Percentiles rank a stretch among this genome's conserved stretches.
Evolutionary conservation across 2,113 vertebrate genomes (phyloP).

Genomic region (Halcyon malimbica): DNA sequence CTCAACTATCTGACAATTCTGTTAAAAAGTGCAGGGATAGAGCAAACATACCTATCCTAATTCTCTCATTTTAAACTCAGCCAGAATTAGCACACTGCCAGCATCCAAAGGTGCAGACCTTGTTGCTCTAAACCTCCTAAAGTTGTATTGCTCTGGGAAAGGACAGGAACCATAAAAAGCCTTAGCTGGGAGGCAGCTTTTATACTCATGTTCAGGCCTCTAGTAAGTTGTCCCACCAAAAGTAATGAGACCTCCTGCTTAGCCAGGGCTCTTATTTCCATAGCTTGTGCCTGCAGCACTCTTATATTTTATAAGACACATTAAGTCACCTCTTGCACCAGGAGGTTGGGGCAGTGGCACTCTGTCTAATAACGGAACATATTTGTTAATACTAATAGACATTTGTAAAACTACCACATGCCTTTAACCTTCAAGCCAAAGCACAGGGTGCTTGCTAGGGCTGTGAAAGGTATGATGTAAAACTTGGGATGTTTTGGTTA

Average conservation of each 20-base stretch:
- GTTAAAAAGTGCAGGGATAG: background rate
- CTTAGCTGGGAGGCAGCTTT: constrained; percentile 52
- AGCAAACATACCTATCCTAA: background rate
- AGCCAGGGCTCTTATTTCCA: constrained; percentile 33
- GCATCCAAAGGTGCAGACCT: constrained; percentile 5
- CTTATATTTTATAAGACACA: constrained; percentile 37
- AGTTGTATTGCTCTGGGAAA: constrained; percentile 22
- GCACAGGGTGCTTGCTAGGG: constrained; percentile 56
- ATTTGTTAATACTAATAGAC: constrained; percentile 57
- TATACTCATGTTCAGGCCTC: constrained; percentile 3
- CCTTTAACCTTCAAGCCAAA: constrained; percentile 50
- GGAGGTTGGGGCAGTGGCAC: constrained; percentile 45
- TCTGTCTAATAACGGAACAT: constrained; percentile 62
- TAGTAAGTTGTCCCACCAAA: constrained; percentile 38
- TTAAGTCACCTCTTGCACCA: constrained; percentile 61
- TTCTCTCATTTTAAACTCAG: background rate
- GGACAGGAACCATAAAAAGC: constrained; percentile 57
- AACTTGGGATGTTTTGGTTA: constrained; percentile 68
- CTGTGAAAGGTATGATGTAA: constrained; percentile 72
- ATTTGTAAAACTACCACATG: constrained; percentile 60
- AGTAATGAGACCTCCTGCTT: constrained; percentile 64
- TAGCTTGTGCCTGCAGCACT: constrained; percentile 46
- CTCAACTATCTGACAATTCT: background rate
- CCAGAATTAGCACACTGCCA: background rate
- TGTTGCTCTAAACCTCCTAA: constrained; percentile 26